Conservation (phyloP, 1,140 invertebrate species). For the Samia ricini region DNA sequence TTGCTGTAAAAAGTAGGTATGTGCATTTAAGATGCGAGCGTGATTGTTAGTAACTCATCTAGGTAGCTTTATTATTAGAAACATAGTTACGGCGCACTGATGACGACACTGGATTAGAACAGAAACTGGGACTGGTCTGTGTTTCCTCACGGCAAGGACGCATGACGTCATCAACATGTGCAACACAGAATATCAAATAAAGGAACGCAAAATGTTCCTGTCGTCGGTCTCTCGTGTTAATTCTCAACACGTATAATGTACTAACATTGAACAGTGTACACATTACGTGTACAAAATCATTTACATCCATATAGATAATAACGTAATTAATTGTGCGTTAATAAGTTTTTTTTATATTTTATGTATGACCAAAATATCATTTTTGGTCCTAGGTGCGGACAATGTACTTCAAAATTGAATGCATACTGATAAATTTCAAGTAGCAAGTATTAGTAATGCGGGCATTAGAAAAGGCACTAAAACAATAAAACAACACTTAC, state of each 20-base stretch:
- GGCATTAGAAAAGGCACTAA: too few relatives aligned
- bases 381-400: too few relatives aligned
- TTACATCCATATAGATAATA: not conserved
- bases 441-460: too few relatives aligned
- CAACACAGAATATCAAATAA: conserved; percentile 55
- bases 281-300: conserved; percentile 1
- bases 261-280: conserved; percentile 46
- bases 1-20: not conserved
- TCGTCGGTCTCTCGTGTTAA: conserved; percentile 29
- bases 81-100: conserved; percentile 33
- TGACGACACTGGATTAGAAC: conserved; percentile 70
- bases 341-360: too few relatives aligned
- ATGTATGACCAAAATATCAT: too few relatives aligned
- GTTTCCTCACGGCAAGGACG: conserved; percentile 69
- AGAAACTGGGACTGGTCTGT: conserved; percentile 62
- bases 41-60: conserved; percentile 19
- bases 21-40: conserved; percentile 10
- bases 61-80: conserved; percentile 53
- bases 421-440: too few relatives aligned
- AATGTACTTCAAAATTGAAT: too few relatives aligned
- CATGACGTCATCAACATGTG: conserved; percentile 65
- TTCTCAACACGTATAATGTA: conserved; percentile 56
- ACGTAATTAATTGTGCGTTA: too few relatives aligned
- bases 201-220: conserved; percentile 45
- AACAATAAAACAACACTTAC: not conserved